Percentiles rank a stretch among this genome's conserved stretches.
Evolutionary conservation across 1,140 invertebrate genomes (phyloP).

Genomic region (Caenorhabditis remanei): DNA sequence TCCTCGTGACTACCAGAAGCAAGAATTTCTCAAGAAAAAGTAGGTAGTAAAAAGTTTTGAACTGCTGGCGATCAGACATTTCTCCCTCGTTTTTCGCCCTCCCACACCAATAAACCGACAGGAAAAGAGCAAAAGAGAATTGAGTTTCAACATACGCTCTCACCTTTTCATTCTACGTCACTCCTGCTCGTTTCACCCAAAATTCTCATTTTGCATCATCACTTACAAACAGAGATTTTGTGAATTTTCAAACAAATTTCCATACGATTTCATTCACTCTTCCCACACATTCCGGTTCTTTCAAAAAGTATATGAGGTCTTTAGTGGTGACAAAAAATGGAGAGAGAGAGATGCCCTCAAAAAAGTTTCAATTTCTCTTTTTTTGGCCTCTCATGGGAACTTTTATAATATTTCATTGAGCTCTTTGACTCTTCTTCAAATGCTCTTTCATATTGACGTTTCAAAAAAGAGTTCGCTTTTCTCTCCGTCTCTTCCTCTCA

Average conservation of each 20-base stretch:
- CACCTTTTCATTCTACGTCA: slow-evolving; percentile 4
- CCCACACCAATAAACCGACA: background rate
- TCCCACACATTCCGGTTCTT: slow-evolving; percentile 55
- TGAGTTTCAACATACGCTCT: slow-evolving; percentile 22
- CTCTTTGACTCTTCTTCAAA: background rate
- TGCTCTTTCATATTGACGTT: background rate
- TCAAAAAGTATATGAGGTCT: slow-evolving; percentile 41
- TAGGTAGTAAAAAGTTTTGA: background rate
- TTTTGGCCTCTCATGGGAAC: slow-evolving; percentile 15
- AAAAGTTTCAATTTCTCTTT: slow-evolving; percentile 27
- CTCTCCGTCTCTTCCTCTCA: background rate
- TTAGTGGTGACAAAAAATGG: background rate
- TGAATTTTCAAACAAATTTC: background rate
- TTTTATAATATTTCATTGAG: slow-evolving; percentile 24
- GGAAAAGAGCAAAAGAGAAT: slow-evolving; percentile 10
- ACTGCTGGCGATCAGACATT: slow-evolving; percentile 7
- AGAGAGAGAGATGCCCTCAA: background rate
- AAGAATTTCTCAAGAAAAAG: too few relatives aligned
- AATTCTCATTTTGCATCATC: background rate
- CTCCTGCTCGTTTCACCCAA: background rate
- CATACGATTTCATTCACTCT: background rate
- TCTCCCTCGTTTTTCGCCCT: background rate
- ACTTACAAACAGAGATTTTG: background rate
- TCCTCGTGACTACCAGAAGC: too few relatives aligned
- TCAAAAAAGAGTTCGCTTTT: background rate